Conservation (phyloP, 2,797 vertebrate species). For the Falco rusticolus region DNA sequence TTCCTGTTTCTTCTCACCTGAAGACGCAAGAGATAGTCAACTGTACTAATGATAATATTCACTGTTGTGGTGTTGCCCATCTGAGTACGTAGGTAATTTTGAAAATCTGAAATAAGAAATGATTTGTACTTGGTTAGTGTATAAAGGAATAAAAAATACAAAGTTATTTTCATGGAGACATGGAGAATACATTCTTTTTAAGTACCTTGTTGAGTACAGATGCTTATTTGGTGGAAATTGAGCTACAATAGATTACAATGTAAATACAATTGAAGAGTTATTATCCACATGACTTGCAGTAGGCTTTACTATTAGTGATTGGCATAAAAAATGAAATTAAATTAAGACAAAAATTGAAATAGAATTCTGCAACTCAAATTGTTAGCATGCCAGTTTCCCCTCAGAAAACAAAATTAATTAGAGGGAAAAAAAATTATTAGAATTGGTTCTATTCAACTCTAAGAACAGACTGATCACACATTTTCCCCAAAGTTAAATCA, state of each 20-base stretch:
- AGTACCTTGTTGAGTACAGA: background rate
- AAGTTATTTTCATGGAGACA: background rate
- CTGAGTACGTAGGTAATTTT: slow-evolving; percentile 97
- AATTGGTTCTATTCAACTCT: background rate
- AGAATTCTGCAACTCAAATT: background rate
- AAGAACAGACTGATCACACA: background rate
- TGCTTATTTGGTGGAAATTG: background rate
- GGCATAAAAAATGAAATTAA: background rate
- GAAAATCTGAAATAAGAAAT: slow-evolving; percentile 87
- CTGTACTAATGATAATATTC: slow-evolving; percentile 98
- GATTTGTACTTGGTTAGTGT: background rate
- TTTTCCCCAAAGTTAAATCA: background rate
- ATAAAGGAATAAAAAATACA: background rate
- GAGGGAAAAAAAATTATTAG: background rate
- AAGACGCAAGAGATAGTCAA: slow-evolving; percentile 95
- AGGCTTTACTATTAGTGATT: background rate
- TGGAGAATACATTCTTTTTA: background rate
- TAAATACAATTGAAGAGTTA: background rate
- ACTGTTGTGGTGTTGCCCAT: slow-evolving; percentile 98
- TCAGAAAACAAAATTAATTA: background rate
- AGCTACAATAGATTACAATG: background rate
- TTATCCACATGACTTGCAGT: background rate
- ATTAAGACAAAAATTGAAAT: background rate
- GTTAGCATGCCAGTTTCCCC: background rate
- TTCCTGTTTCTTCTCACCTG: slow-evolving; percentile 81